These are phyloP conservation scores for Platichthys stellatus DNA, from an alignment of 2,113 vertebrate genomes.

Conservation along the genomic window DNA sequence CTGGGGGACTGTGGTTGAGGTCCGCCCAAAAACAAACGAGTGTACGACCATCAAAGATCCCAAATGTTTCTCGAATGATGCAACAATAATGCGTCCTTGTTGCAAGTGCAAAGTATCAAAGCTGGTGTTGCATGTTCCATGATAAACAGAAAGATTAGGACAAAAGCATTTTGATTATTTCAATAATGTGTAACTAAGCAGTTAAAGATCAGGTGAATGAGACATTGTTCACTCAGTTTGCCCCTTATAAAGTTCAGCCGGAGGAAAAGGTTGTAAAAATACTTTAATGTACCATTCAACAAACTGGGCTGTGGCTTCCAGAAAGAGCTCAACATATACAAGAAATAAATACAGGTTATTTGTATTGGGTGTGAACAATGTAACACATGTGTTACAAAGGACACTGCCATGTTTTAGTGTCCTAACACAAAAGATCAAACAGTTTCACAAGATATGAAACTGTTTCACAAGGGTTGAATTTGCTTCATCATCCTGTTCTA, in stretches of 20 bases:
- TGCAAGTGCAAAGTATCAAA: constrained; percentile 3
- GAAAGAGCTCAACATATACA: constrained; percentile 13
- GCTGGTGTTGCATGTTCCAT: not conserved
- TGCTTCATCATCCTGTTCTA: not conserved
- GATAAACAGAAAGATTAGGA: not conserved
- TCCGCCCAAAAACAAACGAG: constrained; percentile 37
- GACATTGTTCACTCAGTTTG: constrained; percentile 44
- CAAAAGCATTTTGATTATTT: constrained; percentile 15
- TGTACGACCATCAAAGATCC: constrained; percentile 8
- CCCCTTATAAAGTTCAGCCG: constrained; percentile 31
- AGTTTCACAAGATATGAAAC: not conserved
- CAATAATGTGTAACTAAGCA: not conserved
- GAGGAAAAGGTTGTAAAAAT: constrained; percentile 63
- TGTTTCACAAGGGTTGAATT: not conserved
- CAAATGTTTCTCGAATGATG: constrained; percentile 15
- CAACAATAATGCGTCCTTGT: not conserved
- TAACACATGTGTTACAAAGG: constrained; percentile 6
- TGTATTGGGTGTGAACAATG: constrained; percentile 10
- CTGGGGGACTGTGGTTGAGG: constrained; percentile 8
- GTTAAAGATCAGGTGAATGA: not conserved
- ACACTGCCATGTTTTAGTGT: not conserved
- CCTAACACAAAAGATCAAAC: not conserved
- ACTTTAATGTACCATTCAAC: constrained; percentile 48
- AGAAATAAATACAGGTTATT: constrained; percentile 18
- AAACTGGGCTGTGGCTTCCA: constrained; percentile 25